Percentiles rank a stretch among this genome's conserved stretches.
These are phyloP conservation scores for Pseudomyrmex dendroicus DNA, from an alignment of 1,140 invertebrate species.

Conservation along the genomic window DNA sequence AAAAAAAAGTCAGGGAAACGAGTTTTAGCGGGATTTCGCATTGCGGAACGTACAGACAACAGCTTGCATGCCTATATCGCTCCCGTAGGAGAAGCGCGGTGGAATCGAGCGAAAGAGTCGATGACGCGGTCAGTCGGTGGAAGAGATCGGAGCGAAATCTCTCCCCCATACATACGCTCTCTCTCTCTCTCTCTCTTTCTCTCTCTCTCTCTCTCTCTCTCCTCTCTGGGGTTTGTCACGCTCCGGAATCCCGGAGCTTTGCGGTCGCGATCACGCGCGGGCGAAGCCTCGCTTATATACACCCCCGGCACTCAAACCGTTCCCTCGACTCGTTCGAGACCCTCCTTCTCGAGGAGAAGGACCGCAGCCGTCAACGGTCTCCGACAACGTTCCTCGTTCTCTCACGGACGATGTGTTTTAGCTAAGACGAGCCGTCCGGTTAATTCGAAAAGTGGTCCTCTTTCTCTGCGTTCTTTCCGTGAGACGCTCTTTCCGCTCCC, in stretches of 20 bases:
- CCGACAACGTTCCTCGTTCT: slow-evolving; percentile 1
- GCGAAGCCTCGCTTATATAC: slow-evolving; percentile 48
- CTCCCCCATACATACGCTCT: slow-evolving; percentile 62
- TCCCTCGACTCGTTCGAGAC: slow-evolving; percentile 6
- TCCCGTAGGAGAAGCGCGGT: background rate
- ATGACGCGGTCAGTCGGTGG: slow-evolving; percentile 19
- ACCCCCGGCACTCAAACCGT: background rate
- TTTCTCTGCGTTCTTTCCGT: slow-evolving; percentile 23
- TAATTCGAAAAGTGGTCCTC: slow-evolving; percentile 72
- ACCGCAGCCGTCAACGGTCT: slow-evolving; percentile 18
- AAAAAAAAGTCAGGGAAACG: background rate
- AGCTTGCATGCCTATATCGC: slow-evolving; percentile 36
- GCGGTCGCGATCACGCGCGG: slow-evolving; percentile 65
- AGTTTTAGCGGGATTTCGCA: slow-evolving; percentile 63
- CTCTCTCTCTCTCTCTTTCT: slow-evolving; percentile 54
- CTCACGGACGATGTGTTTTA: slow-evolving; percentile 60
- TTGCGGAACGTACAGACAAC: slow-evolving; percentile 58
- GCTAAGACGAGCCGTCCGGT: slow-evolving; percentile 62
- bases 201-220: slow-evolving; percentile 42
- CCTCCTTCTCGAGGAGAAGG: background rate
- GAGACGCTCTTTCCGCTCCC: slow-evolving; percentile 26
- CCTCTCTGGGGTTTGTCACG: slow-evolving; percentile 67
- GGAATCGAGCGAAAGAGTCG: slow-evolving; percentile 43
- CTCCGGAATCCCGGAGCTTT: slow-evolving; percentile 60
- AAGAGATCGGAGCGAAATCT: slow-evolving; percentile 23